Conservation (phyloP, 2,888 invertebrate species). For the Apotomis turbidana region DNA sequence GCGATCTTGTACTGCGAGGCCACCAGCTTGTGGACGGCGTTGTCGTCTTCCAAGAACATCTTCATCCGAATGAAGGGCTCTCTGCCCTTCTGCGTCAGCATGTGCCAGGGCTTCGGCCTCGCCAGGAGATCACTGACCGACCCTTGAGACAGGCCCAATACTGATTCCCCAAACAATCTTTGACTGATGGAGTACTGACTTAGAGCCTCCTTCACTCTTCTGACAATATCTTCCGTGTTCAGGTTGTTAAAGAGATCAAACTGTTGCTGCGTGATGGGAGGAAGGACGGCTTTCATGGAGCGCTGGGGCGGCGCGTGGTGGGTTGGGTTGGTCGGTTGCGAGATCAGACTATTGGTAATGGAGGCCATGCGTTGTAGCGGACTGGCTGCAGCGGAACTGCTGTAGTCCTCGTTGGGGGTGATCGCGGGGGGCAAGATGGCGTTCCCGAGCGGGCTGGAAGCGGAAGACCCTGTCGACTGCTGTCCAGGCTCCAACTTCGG, state of each 20-base stretch:
- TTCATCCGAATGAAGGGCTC: slow-evolving; percentile 99
- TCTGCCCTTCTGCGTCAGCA: slow-evolving; percentile 98
- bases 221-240: slow-evolving; percentile 99
- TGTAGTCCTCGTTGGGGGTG: slow-evolving; percentile 92
- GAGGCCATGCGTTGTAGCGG: slow-evolving; percentile 99
- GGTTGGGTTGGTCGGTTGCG: slow-evolving; percentile 93
- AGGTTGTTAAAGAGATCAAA: slow-evolving; percentile 99
- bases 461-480: slow-evolving; percentile 89
- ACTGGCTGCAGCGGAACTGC: slow-evolving; percentile 92
- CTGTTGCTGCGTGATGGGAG: slow-evolving; percentile 99
- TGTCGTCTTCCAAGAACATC: slow-evolving; percentile 98
- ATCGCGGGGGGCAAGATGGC: slow-evolving; percentile 93
- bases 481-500: slow-evolving; percentile 93
- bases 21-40: slow-evolving; percentile 96
- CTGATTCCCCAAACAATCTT: slow-evolving; percentile 98
- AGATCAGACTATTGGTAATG: slow-evolving; percentile 98
- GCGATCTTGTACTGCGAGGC: slow-evolving; percentile 99
- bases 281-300: slow-evolving; percentile 97
- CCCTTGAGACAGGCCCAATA: slow-evolving; percentile 98
- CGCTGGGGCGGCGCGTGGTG: slow-evolving; percentile 93
- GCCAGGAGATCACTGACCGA: slow-evolving; percentile 98
- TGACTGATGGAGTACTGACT: slow-evolving; percentile 99
- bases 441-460: slow-evolving; percentile 93
- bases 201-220: slow-evolving; percentile 96
- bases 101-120: slow-evolving; percentile 99